Evolutionary conservation across 2,113 vertebrate species (phyloP), one percentile per base, ranked within the genome.

Genomic region (Tinamus guttatus): DNA sequence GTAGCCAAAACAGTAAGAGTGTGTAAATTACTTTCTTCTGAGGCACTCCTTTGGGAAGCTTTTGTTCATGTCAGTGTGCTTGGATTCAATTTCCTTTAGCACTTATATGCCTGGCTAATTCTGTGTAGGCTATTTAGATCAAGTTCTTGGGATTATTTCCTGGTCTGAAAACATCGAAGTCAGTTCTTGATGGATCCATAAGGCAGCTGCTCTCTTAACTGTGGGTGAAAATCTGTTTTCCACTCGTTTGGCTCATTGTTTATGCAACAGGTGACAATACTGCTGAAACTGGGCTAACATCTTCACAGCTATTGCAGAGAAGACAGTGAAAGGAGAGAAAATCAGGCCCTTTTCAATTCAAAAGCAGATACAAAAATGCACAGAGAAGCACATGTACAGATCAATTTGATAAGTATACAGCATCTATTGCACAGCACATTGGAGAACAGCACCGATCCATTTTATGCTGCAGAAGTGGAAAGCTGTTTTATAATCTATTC

Each of bases 161-260:
- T 69, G 4, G 13, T 63, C 18, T 82, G 40, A 30, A 83, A 63
- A 68, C 17, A 36, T 6, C 27, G 49, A 68, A 2, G 15, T 82
- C 19, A 16, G 73, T 79, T 74, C 45, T 20, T 0, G 0, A 6
- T 9, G 49, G 32, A 18, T 32, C 6, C 63, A 3, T 14, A 27
- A 7, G 63, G 36, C 15, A 69, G 20, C 56, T 80, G n/a, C n/a
- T 22, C n/a, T 38, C 62, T n/a, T 75, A 12, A 24, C 13, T 75
- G 17, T 11, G 21, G 21, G 10, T 58, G 40, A 59, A 75, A 63
- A n/a, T 6, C 3, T 41, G 45, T 56, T 88, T 65, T 20, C 18
- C 52, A 76, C 15, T 1, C 49, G 11, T 14, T 11, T 25, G 41
- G 11, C 27, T 38, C 41, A 58, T 16, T 21, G 13, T 69, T 22